phyloP scores from a whole-genome alignment of 2,888 invertebrate genomes.

The Gastracanthus pulcherrimus region DNA sequence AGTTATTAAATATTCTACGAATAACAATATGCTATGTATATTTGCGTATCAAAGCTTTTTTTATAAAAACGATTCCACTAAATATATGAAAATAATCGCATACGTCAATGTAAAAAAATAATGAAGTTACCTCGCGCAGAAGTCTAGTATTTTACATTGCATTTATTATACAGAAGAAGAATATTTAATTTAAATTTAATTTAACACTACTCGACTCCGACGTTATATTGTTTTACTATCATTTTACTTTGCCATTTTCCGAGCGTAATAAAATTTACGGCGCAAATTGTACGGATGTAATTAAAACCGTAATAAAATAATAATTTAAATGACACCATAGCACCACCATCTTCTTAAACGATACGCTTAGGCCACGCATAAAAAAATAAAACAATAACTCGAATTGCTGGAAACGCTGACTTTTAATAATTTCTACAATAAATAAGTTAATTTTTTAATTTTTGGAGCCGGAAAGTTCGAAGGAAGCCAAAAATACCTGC shows the following conservation, averaged over 20 bases:
- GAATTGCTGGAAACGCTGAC: slow-evolving; percentile 27
- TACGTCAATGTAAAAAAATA: neutral
- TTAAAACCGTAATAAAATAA: slow-evolving; percentile 55
- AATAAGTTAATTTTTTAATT: slow-evolving; percentile 50
- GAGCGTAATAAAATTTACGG: slow-evolving; percentile 23
- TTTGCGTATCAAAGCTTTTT: no score
- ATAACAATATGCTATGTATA: no score
- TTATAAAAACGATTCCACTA: no score
- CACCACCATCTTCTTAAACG: neutral
- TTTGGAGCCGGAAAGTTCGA: neutral
- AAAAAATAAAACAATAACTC: slow-evolving; percentile 44
- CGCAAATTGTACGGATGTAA: slow-evolving; percentile 41
- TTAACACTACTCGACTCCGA: slow-evolving; percentile 30
- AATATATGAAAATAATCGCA: no score
- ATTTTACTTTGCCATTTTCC: slow-evolving; percentile 17
- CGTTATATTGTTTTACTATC: slow-evolving; percentile 47
- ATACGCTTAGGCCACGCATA: neutral
- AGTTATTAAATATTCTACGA: no score
- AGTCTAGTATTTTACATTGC: slow-evolving; percentile 15
- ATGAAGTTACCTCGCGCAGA: slow-evolving; percentile 23
- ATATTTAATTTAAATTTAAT: slow-evolving; percentile 42
- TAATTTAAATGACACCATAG: slow-evolving; percentile 43
- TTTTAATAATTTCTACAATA: slow-evolving; percentile 41
- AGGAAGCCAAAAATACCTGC: neutral
- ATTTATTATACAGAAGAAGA: slow-evolving; percentile 16